Evolutionary conservation across 2,888 invertebrate species (phyloP).

Genomic region (Steinernema scapterisci): DNA sequence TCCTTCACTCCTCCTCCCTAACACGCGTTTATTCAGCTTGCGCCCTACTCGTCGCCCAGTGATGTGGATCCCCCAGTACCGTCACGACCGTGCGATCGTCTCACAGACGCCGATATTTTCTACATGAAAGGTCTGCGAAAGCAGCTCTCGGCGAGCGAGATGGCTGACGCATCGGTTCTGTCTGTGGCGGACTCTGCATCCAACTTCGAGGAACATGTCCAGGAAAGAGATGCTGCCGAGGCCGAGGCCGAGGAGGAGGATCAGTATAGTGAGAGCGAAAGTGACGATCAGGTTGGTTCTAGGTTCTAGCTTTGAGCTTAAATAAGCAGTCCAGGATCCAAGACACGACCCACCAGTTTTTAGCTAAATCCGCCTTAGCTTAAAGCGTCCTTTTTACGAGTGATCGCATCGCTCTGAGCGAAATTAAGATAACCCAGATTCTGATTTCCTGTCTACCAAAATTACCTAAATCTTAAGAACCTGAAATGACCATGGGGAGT

Average conservation of each 20-base stretch:
- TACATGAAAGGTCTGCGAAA: slow-evolving; percentile 41
- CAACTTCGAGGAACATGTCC: slow-evolving; percentile 58
- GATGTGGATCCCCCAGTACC: not conserved
- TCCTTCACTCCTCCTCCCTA: no score
- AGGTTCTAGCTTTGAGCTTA: no score
- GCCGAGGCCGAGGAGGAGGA: slow-evolving; percentile 5
- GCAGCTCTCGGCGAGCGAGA: slow-evolving; percentile 39
- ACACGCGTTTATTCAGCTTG: not conserved
- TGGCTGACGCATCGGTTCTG: slow-evolving; percentile 54
- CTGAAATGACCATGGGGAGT: no score
- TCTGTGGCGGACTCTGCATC: slow-evolving; percentile 55
- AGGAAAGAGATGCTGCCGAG: slow-evolving; percentile 42
- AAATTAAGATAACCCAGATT: no score
- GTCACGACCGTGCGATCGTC: slow-evolving; percentile 33
- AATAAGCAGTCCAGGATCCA: no score
- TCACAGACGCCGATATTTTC: slow-evolving; percentile 50
- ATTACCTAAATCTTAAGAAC: no score
- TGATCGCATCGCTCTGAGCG: no score
- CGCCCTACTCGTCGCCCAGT: not conserved
- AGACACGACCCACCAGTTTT: no score
- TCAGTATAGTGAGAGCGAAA: slow-evolving; percentile 19
- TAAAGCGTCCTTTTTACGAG: no score
- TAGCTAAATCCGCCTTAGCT: no score
- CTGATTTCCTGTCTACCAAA: no score
- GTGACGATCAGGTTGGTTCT: slow-evolving; percentile 35